These are phyloP conservation scores for Scaptomyza flava DNA, from an alignment of 2,888 invertebrate genomes.

Conservation along the genomic window DNA sequence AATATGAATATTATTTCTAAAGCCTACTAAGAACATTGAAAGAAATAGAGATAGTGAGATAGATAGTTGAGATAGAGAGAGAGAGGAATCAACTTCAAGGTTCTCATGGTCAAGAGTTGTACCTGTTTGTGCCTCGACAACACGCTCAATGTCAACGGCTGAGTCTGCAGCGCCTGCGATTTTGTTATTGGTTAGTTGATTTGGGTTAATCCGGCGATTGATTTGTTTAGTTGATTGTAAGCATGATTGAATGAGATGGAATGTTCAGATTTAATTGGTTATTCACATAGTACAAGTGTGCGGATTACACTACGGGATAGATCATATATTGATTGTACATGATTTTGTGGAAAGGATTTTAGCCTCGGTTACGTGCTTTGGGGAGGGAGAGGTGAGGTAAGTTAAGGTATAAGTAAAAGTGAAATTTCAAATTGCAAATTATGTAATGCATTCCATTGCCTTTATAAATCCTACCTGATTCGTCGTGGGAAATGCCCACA, in stretches of 20 bases:
- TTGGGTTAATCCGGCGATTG: conserved; percentile 57
- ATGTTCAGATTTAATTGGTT: conserved; percentile 58
- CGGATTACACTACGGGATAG: conserved; percentile 1
- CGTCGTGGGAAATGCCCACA: conserved; percentile 82
- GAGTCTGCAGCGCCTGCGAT: conserved; percentile 74
- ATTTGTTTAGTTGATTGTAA: conserved; percentile 37
- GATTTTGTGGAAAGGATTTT: not conserved
- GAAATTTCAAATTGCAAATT: not conserved
- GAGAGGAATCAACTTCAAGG: conserved; percentile 12
- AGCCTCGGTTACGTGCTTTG: conserved; percentile 40
- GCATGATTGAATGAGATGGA: conserved; percentile 70
- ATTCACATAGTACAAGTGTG: conserved; percentile 28
- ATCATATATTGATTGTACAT: conserved; percentile 8
- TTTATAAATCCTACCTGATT: conserved; percentile 76
- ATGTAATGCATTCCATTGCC: not conserved
- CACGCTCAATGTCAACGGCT: conserved; percentile 75
- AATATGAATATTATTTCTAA: not conserved
- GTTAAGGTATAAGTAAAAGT: conserved; percentile 10
- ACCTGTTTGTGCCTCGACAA: conserved; percentile 81
- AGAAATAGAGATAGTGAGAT: conserved; percentile 1
- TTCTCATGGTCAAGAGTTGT: conserved; percentile 38
- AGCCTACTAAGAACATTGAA: conserved; percentile 4
- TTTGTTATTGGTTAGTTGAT: conserved; percentile 46
- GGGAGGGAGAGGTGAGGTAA: conserved; percentile 14
- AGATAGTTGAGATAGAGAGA: conserved; percentile 1